Conservation (phyloP, 2,888 invertebrate genomes). For the Heliconius ethilla region DNA sequence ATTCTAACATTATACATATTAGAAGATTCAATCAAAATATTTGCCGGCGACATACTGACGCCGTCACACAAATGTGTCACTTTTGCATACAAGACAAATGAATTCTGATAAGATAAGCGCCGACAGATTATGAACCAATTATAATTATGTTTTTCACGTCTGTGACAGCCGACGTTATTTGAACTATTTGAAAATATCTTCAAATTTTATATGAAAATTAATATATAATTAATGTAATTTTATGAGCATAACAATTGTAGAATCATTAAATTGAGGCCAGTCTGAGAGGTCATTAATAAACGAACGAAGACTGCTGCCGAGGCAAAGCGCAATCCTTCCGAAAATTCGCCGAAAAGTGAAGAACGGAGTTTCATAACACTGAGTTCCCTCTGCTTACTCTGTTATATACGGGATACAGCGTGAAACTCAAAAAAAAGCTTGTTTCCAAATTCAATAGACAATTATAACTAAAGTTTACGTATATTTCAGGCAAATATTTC, state of each 20-base stretch:
- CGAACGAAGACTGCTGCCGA: too few species aligned
- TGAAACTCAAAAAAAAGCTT: not conserved
- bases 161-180: constrained; percentile 46
- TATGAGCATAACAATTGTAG: not conserved
- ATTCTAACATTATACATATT: constrained; percentile 15
- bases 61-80: constrained; percentile 44
- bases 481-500: constrained; percentile 13
- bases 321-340: too few species aligned
- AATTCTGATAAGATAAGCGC: constrained; percentile 48
- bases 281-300: too few species aligned
- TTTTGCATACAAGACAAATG: constrained; percentile 47
- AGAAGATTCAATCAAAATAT: constrained; percentile 39
- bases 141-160: constrained; percentile 41
- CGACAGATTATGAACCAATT: constrained; percentile 47
- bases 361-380: not conserved
- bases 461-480: not conserved
- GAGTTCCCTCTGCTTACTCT: not conserved
- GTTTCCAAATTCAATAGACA: too few species aligned
- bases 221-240: not conserved
- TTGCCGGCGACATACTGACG: constrained; percentile 39
- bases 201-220: not conserved
- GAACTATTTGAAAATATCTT: constrained; percentile 20
- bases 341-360: too few species aligned
- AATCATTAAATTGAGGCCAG: too few species aligned
- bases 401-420: not conserved